phyloP scores from a whole-genome alignment of 2,888 invertebrate species.

The Xestobium rufovillosum region DNA sequence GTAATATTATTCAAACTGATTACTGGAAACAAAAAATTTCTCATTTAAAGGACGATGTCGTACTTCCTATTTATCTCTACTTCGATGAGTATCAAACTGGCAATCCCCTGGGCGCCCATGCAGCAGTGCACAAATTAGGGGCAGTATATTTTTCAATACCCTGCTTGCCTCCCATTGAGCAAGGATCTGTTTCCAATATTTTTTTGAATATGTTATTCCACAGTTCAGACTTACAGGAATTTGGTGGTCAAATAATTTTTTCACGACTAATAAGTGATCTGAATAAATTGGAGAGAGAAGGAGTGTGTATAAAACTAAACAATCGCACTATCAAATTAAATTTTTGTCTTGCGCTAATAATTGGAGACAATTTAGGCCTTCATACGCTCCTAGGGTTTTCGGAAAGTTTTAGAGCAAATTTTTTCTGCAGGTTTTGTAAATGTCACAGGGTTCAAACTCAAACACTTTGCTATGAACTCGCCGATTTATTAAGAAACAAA shows the following conservation, averaged over 20 bases:
- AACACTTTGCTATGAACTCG: slow-evolving; percentile 7
- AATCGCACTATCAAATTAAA: slow-evolving; percentile 15
- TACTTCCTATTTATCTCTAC: slow-evolving; percentile 14
- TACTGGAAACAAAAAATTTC: slow-evolving; percentile 15
- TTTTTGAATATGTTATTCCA: slow-evolving; percentile 1
- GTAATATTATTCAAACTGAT: slow-evolving; percentile 16
- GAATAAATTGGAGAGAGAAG: neutral
- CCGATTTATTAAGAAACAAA: slow-evolving; percentile 7
- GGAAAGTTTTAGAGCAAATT: slow-evolving; percentile 22
- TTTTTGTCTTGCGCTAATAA: slow-evolving; percentile 17
- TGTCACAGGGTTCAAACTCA: slow-evolving; percentile 10
- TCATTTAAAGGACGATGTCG: slow-evolving; percentile 6
- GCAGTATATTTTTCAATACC: slow-evolving; percentile 15
- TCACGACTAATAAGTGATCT: slow-evolving; percentile 1
- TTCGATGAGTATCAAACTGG: slow-evolving; percentile 17
- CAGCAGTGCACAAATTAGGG: slow-evolving; percentile 19
- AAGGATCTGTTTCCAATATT: neutral
- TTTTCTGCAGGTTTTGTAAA: slow-evolving; percentile 25
- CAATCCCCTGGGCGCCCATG: slow-evolving; percentile 18
- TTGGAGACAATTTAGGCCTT: slow-evolving; percentile 26
- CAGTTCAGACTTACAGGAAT: slow-evolving; percentile 2
- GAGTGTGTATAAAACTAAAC: neutral
- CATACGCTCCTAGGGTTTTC: slow-evolving; percentile 23
- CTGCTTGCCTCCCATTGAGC: slow-evolving; percentile 11
- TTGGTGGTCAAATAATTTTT: slow-evolving; percentile 3